Evolutionary conservation across 2,113 vertebrate genomes (phyloP), one percentile per base, ranked within the genome.

Genomic region (Athene cunicularia): DNA sequence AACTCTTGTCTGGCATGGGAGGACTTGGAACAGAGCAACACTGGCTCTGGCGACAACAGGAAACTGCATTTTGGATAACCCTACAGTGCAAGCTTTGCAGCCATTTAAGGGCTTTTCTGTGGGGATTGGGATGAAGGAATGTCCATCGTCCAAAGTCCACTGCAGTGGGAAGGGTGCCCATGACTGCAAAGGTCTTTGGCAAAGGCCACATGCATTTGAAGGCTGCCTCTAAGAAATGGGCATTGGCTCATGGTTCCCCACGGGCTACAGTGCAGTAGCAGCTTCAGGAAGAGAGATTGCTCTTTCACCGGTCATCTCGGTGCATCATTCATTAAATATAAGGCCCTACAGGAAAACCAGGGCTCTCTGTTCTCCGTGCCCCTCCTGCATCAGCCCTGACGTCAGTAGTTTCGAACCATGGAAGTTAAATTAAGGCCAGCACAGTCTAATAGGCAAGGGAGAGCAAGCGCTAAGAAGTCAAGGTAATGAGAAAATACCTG

Each of bases 271-370:
- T 12, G 45, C 41, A 80, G 71, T 47, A 72, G 49, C 1, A 3
- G 45, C 43, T 80, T 64, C 52, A 75, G 55, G 76, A 86, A 70
- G 37, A 90, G 37, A 63, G 14, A 85, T 22, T 9, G 9, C 60
- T 88, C 66, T 66, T 84, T 76, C 80, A 58, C 63, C 7, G 7
- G 80, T 91, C 94, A 92, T 91, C 52, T 79, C 55, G 67, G 91
- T 52, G 67, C 94, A 90, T 91, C 93, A 82, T 90, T 73, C 55
- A 91, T 86, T 93, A 96, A 86, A 90, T 47, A 91, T 85, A 93
- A 93, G 3, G 6, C 74, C 77, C 86, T 89, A 76, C 87, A 93
- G 93, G 89, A 85, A 93, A 87, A 75, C 19, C 70, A 84, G 52
- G 56, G 47, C 6, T 83, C 80, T 2, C 5, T 84, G 84, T 86